Conservation (phyloP, 2,113 vertebrate genomes). For the Prolemur simus region DNA sequence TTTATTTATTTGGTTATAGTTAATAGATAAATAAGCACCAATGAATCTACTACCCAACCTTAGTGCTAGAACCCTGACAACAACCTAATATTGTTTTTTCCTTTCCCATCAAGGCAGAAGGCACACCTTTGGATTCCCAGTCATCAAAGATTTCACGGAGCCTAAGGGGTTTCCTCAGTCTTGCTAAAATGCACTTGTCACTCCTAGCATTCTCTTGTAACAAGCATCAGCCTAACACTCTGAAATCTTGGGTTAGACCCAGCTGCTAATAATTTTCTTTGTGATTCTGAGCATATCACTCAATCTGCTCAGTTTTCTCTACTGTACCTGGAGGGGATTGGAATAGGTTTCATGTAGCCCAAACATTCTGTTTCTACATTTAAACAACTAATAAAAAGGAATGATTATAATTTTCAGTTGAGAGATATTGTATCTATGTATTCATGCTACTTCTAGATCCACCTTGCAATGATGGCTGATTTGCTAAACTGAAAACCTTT, state of each 20-base stretch:
- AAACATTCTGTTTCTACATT: neutral
- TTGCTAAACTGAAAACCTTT: constrained; percentile 3
- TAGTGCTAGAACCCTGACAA: neutral
- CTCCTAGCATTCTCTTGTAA: neutral
- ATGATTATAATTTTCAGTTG: neutral
- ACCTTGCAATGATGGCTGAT: neutral
- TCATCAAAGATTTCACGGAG: neutral
- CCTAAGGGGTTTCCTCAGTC: neutral
- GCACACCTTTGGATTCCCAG: neutral
- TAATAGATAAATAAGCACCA: neutral
- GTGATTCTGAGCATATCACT: neutral
- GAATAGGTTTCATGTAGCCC: neutral
- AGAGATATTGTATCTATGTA: neutral
- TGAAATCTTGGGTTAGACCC: neutral
- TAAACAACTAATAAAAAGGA: neutral
- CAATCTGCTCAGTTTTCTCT: neutral
- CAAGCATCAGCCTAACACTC: neutral
- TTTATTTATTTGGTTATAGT: neutral
- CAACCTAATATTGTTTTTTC: neutral
- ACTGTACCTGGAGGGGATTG: neutral
- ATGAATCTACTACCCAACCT: neutral
- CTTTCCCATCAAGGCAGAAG: neutral
- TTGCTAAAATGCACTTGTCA: neutral
- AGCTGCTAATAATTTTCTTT: neutral
- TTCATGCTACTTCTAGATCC: neutral